These are phyloP conservation scores for Conger conger DNA, from an alignment of 2,113 vertebrate genomes.

Conservation along the genomic window DNA sequence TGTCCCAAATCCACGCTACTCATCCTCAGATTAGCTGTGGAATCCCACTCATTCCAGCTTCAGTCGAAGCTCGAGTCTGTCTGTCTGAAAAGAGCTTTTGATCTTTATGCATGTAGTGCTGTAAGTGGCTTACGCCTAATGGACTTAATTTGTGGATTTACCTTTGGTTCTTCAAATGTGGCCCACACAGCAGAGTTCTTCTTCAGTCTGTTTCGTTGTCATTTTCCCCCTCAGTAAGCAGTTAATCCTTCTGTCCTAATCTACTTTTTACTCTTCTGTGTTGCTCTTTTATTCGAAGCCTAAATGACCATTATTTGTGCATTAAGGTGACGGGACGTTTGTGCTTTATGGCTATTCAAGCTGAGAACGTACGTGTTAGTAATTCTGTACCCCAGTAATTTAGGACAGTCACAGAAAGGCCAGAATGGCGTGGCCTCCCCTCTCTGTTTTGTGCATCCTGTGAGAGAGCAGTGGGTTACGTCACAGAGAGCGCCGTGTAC, in stretches of 20 bases:
- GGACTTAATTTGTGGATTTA: neutral
- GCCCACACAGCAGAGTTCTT: neutral
- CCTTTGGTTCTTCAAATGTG: neutral
- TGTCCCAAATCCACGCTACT: neutral
- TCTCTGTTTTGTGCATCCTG: neutral
- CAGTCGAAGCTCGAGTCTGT: neutral
- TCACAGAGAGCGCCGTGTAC: neutral
- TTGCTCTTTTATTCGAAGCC: neutral
- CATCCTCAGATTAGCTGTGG: neutral
- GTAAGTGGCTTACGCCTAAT: neutral
- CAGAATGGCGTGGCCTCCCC: no score
- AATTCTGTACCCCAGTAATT: no score
- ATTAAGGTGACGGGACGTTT: neutral
- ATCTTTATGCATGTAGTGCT: neutral
- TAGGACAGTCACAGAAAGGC: no score
- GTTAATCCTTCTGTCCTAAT: no score
- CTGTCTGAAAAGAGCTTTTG: neutral
- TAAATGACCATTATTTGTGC: neutral
- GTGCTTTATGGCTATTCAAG: neutral
- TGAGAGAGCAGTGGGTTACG: neutral
- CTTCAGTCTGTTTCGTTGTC: neutral
- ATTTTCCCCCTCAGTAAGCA: no score
- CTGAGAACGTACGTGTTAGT: neutral
- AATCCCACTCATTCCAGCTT: no score
- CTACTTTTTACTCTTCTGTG: neutral